A percentile compares a stretch with the other conserved stretches of the same genome.
Evolutionary conservation across 2,113 vertebrate species (phyloP).

Genomic region (Panthera uncia): DNA sequence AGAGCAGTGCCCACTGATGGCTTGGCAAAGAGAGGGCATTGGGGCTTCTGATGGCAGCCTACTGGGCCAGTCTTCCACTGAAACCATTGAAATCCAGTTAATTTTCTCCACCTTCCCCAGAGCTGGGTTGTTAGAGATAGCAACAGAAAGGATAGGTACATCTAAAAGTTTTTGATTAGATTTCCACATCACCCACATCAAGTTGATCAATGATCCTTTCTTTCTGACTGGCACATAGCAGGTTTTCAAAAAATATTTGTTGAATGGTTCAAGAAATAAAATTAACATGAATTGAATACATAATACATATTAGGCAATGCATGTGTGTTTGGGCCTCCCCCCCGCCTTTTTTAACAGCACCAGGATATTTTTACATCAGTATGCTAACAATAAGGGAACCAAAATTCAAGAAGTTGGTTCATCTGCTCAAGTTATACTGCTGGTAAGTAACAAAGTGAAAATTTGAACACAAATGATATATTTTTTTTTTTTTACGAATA

Average conservation of each 20-base stretch:
- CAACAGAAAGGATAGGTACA: neutral
- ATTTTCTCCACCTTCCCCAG: neutral
- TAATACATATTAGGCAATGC: neutral
- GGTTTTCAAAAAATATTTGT: neutral
- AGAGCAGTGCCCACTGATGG: neutral
- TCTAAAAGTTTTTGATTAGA: neutral
- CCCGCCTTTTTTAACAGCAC: neutral
- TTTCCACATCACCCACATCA: neutral
- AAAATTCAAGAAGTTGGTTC: neutral
- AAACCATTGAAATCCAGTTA: neutral
- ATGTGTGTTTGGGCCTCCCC: neutral
- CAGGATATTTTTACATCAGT: neutral
- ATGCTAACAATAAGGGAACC: neutral
- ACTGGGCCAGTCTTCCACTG: neutral
- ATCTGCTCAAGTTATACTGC: neutral
- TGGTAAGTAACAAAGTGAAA: neutral
- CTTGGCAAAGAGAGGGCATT: neutral
- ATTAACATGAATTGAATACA: neutral
- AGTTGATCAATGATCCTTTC: neutral
- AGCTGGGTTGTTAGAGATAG: neutral
- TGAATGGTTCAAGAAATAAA: constrained; percentile 8
- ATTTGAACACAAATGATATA: neutral
- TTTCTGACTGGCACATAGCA: constrained; percentile 2
- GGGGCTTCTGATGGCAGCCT: neutral
- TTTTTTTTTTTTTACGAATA: neutral